These are phyloP conservation scores for Hermodice carunculata DNA, from an alignment of 2,888 invertebrate species.

Conservation along the genomic window DNA sequence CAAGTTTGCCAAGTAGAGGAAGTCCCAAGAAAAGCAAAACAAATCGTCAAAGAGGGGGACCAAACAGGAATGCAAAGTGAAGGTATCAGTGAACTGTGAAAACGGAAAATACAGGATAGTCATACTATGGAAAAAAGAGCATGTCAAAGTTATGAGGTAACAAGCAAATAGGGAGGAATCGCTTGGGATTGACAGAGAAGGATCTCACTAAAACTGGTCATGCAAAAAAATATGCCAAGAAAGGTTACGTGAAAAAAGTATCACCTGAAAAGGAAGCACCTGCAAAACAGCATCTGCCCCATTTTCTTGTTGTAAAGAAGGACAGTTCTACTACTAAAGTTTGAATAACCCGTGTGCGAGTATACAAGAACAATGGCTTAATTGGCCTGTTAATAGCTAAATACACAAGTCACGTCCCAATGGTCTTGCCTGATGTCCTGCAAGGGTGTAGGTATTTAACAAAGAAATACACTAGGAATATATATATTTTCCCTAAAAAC, in stretches of 20 bases:
- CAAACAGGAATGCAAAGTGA: neutral
- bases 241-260: neutral
- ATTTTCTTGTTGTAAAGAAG: neutral
- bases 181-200: neutral
- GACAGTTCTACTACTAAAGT: neutral
- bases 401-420: too few species aligned
- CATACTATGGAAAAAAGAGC: neutral
- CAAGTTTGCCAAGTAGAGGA: neutral
- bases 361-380: too few species aligned
- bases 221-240: neutral
- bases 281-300: neutral
- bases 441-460: too few species aligned
- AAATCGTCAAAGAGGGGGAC: neutral
- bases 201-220: neutral
- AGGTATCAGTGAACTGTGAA: neutral
- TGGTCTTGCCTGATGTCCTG: too few species aligned
- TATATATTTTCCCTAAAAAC: too few species aligned
- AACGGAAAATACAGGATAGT: neutral
- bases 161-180: neutral
- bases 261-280: neutral
- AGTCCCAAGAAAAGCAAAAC: neutral
- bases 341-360: neutral
- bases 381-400: too few species aligned
- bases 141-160: neutral
- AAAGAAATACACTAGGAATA: too few species aligned